Evolutionary conservation across 92 coral and sea anemone genomes (phyloP).

Genomic region (Palythoa caribaeorum): DNA sequence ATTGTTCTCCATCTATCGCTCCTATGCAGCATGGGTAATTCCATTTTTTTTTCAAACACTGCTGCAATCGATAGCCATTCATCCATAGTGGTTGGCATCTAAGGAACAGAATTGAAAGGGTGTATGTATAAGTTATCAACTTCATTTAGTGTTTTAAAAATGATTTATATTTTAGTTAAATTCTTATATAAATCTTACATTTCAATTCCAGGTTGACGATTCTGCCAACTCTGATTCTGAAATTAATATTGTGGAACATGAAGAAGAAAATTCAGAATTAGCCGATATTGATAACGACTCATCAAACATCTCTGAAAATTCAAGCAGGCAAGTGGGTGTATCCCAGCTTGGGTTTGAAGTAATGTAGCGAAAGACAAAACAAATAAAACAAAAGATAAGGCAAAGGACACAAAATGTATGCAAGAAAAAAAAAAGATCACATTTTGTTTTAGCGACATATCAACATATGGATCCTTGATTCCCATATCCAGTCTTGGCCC

Average conservation of each 20-base stretch:
- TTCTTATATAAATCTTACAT: conserved; percentile 6
- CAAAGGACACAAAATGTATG: conserved; percentile 4
- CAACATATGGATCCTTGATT: no score
- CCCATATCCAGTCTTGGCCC: no score
- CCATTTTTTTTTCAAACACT: conserved; percentile 3
- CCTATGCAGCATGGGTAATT: conserved; percentile 13
- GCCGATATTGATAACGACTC: background rate
- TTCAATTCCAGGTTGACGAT: background rate
- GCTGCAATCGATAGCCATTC: conserved; percentile 20
- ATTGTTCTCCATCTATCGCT: conserved; percentile 12
- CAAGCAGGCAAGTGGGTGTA: background rate
- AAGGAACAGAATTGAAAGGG: background rate
- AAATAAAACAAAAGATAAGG: no score
- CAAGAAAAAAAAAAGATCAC: conserved; percentile 16
- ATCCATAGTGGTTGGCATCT: conserved; percentile 14
- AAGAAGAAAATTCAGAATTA: conserved; percentile 8
- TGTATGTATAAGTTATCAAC: conserved; percentile 9
- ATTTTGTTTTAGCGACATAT: conserved; percentile 5
- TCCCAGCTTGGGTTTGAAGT: conserved; percentile 31
- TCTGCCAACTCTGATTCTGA: conserved; percentile 14
- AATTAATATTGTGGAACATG: conserved; percentile 7
- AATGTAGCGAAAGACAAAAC: conserved; percentile 33
- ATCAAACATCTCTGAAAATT: conserved; percentile 10
- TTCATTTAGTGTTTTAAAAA: conserved; percentile 4
- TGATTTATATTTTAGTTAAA: background rate